These are phyloP conservation scores for Camponotus floridanus DNA, from an alignment of 1,140 invertebrate genomes.

Conservation along the genomic window DNA sequence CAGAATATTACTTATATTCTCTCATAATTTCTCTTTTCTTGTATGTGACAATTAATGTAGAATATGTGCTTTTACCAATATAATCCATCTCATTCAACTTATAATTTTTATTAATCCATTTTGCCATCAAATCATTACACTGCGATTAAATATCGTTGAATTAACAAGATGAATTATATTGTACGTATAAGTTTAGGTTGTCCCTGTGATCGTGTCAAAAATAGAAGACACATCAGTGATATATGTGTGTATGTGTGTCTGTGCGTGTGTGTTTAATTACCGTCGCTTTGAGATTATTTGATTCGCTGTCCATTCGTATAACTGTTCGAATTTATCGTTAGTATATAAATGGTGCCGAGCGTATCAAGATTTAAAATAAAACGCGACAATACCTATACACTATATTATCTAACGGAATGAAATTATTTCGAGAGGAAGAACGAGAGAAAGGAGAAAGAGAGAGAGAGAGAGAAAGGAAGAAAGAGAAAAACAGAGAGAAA, in stretches of 20 bases:
- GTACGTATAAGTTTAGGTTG: conserved; percentile 18
- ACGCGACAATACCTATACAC: conserved; percentile 53
- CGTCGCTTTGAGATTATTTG: conserved; percentile 43
- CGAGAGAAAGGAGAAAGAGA: neutral
- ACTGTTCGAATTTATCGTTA: conserved; percentile 35
- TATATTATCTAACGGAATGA: conserved; percentile 45
- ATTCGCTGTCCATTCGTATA: conserved; percentile 46
- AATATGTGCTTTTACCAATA: conserved; percentile 4
- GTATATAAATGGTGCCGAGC: conserved; percentile 26
- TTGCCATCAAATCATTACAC: neutral
- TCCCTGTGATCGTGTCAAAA: neutral
- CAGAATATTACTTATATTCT: neutral
- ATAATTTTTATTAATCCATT: conserved; percentile 8
- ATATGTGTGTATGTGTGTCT: conserved; percentile 16
- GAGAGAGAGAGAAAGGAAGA: conserved; percentile 17
- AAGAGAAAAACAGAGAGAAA: conserved; percentile 26
- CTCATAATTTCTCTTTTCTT: neutral
- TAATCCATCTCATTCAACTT: neutral
- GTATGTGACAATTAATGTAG: neutral
- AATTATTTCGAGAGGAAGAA: conserved; percentile 4
- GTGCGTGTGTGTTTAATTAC: conserved; percentile 23
- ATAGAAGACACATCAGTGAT: conserved; percentile 35
- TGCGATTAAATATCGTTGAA: conserved; percentile 6
- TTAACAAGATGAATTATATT: conserved; percentile 20
- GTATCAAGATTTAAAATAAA: conserved; percentile 53